Conservation (phyloP, 2,888 invertebrate genomes). For the Eustalomyia histrio region DNA sequence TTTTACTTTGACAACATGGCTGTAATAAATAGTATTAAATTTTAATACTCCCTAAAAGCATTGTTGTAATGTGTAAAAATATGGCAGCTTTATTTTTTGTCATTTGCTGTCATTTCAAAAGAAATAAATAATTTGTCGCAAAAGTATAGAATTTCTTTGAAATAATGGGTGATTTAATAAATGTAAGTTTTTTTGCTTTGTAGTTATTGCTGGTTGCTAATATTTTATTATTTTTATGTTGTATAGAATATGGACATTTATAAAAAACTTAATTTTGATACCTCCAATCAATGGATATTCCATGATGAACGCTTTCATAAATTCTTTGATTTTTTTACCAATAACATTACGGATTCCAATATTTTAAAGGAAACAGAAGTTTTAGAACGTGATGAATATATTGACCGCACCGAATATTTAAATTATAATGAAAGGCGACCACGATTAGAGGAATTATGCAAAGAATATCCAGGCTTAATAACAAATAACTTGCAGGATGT, state of each 20-base stretch:
- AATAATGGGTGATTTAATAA: slow-evolving; percentile 74
- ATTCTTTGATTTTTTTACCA: slow-evolving; percentile 75
- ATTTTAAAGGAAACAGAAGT: slow-evolving; percentile 75
- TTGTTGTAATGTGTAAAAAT: neutral
- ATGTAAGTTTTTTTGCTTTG: slow-evolving; percentile 66
- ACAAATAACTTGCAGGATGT: slow-evolving; percentile 69
- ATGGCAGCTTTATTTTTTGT: neutral
- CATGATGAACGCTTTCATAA: slow-evolving; percentile 76
- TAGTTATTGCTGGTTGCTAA: neutral
- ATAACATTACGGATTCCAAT: slow-evolving; percentile 75
- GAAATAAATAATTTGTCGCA: slow-evolving; percentile 22
- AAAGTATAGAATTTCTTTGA: neutral
- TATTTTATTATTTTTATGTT: neutral
- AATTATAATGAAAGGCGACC: slow-evolving; percentile 65
- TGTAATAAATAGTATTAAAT: neutral
- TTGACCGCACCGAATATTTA: slow-evolving; percentile 68
- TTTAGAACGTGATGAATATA: slow-evolving; percentile 71
- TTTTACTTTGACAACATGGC: neutral
- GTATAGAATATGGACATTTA: slow-evolving; percentile 73
- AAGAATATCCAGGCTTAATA: slow-evolving; percentile 73
- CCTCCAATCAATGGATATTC: slow-evolving; percentile 77
- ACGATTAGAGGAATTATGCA: slow-evolving; percentile 70
- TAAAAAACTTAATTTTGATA: slow-evolving; percentile 76
- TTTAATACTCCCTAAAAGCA: neutral
- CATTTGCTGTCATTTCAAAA: slow-evolving; percentile 9